Conservation (phyloP, 2,797 vertebrate species). For the Phyllotis vaccarum region DNA sequence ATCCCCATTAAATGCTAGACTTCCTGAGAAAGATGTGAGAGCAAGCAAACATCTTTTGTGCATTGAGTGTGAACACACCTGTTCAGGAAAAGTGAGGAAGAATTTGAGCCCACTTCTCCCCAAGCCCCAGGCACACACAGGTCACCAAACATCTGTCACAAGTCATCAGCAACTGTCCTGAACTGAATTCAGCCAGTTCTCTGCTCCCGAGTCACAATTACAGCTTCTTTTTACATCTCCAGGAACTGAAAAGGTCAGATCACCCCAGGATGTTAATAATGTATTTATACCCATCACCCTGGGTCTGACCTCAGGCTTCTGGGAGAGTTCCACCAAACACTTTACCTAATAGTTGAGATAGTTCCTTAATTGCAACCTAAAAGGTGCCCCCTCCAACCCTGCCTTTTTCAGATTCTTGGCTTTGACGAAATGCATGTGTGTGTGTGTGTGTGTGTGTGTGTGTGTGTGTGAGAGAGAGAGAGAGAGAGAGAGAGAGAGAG, state of each 20-base stretch:
- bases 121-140: neutral
- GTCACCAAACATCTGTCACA: constrained; percentile 79
- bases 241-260: constrained; percentile 65
- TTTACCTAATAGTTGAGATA: constrained; percentile 33
- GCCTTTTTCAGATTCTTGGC: constrained; percentile 36
- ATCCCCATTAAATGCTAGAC: constrained; percentile 30
- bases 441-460: neutral
- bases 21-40: constrained; percentile 1
- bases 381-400: neutral
- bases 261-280: constrained; percentile 58
- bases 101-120: constrained; percentile 58
- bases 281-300: constrained; percentile 37
- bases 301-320: constrained; percentile 37
- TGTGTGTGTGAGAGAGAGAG: no score
- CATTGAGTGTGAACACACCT: constrained; percentile 70
- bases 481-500: no score
- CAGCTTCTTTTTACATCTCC: constrained; percentile 62
- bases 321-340: constrained; percentile 31
- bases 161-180: constrained; percentile 68
- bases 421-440: constrained; percentile 34
- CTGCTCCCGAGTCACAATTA: neutral
- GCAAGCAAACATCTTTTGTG: neutral
- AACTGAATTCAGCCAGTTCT: constrained; percentile 23
- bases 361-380: constrained; percentile 55
- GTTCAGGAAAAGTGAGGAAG: constrained; percentile 75